Percentiles rank a stretch among this genome's conserved stretches.
Conservation (phyloP, 2,888 invertebrate species). For the Teinopalpus imperialis region DNA sequence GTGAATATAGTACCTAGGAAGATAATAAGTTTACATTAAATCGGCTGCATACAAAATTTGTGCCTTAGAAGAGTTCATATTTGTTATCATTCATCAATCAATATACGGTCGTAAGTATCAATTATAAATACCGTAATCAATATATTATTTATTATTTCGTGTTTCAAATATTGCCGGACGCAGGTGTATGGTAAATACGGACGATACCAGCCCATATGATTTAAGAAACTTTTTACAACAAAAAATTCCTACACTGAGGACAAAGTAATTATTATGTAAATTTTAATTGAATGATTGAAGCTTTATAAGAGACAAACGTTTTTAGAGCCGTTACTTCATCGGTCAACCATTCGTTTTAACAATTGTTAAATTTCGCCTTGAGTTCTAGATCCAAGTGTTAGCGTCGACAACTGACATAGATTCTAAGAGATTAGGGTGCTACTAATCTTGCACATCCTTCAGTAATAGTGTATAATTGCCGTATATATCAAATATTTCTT, state of each 20-base stretch:
- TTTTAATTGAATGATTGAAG: conserved; percentile 17
- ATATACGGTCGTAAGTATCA: conserved; percentile 21
- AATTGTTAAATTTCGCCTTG: no score
- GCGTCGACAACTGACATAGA: no score
- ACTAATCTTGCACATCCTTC: no score
- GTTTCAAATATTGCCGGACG: conserved; percentile 70
- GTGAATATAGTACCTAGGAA: no score
- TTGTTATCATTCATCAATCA: conserved; percentile 35
- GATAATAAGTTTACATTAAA: conserved; percentile 1
- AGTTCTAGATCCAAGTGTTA: no score
- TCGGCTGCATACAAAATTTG: background rate
- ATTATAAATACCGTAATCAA: conserved; percentile 33
- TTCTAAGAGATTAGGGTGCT: no score
- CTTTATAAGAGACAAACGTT: conserved; percentile 4
- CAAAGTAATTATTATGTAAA: conserved; percentile 32
- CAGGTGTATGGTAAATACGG: conserved; percentile 65
- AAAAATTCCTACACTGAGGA: conserved; percentile 54
- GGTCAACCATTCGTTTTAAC: no score
- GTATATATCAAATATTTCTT: no score
- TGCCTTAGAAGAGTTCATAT: conserved; percentile 23
- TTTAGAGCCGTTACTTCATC: no score
- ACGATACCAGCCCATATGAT: conserved; percentile 54
- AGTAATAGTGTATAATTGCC: no score
- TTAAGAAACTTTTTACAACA: conserved; percentile 46
- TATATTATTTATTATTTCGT: conserved; percentile 51